phyloP scores from a whole-genome alignment of 2,797 vertebrate genomes.

The Jordanella pulchra region DNA sequence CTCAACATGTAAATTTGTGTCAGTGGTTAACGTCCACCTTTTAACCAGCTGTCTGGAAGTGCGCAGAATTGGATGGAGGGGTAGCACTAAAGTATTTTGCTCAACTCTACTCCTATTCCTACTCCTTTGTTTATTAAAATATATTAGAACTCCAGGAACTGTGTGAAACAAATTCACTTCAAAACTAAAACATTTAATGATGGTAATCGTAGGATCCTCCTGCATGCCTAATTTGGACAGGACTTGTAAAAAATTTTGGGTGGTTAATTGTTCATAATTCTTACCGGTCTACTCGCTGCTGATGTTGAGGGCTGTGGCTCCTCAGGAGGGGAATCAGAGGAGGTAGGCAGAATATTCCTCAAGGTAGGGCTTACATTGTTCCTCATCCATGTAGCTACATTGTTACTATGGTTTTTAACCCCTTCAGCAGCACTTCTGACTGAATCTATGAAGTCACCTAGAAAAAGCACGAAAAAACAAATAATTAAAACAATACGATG shows the following conservation, averaged over 20 bases:
- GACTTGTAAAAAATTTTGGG: neutral
- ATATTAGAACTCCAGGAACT: neutral
- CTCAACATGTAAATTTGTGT: no score
- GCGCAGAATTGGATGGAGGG: neutral
- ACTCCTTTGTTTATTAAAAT: neutral
- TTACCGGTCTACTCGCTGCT: slow-evolving; percentile 64
- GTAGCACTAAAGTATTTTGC: neutral
- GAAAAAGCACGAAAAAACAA: neutral
- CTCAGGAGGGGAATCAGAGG: slow-evolving; percentile 54
- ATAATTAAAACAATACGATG: no score
- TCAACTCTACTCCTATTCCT: neutral
- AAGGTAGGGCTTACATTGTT: slow-evolving; percentile 73
- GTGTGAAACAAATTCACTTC: neutral
- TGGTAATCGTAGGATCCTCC: neutral
- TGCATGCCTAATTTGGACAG: neutral
- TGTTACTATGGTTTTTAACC: slow-evolving; percentile 77
- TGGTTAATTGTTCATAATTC: neutral
- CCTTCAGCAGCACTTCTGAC: slow-evolving; percentile 81
- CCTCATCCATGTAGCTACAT: slow-evolving; percentile 78
- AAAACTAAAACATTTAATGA: neutral
- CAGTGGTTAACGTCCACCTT: neutral
- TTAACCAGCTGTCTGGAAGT: neutral
- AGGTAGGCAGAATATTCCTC: slow-evolving; percentile 69
- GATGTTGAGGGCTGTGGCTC: slow-evolving; percentile 59
- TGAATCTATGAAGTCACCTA: slow-evolving; percentile 79